phyloP scores from a whole-genome alignment of 2,888 invertebrate species.

The Amaurobius ferox region DNA sequence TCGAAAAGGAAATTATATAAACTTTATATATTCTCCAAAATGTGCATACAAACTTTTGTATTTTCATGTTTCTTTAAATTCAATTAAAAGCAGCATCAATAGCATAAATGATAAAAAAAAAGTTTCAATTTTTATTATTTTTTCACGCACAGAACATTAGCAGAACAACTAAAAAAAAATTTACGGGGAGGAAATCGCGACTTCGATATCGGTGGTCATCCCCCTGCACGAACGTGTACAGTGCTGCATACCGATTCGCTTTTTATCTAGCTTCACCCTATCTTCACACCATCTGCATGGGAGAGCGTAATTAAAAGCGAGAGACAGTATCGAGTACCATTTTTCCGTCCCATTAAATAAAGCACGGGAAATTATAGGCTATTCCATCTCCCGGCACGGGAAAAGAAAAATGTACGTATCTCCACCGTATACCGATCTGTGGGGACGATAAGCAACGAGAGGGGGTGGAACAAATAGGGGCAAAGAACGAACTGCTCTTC shows the following conservation, averaged over 20 bases:
- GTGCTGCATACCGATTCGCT: neutral
- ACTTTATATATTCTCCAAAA: too few species aligned
- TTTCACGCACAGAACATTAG: too few species aligned
- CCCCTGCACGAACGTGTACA: too few species aligned
- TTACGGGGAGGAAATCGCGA: too few species aligned
- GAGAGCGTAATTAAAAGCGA: slow-evolving; percentile 33
- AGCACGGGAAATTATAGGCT: slow-evolving; percentile 58
- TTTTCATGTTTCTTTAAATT: too few species aligned
- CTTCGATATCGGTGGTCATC: too few species aligned
- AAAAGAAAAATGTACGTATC: neutral
- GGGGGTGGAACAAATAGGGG: slow-evolving; percentile 14
- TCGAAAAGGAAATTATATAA: too few species aligned
- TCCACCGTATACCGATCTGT: slow-evolving; percentile 23
- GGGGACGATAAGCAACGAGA: slow-evolving; percentile 26
- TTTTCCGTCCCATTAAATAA: slow-evolving; percentile 50
- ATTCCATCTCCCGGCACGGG: slow-evolving; percentile 24
- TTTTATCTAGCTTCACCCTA: neutral
- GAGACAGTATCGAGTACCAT: slow-evolving; percentile 26
- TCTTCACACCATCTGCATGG: slow-evolving; percentile 18
- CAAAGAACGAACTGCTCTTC: slow-evolving; percentile 24
- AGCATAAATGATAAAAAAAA: too few species aligned
- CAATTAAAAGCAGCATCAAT: too few species aligned
- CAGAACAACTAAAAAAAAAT: too few species aligned
- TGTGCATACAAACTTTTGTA: too few species aligned
- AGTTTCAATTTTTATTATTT: too few species aligned